These are phyloP conservation scores for Ispidina picta DNA, from an alignment of 2,797 vertebrate genomes.

Conservation along the genomic window DNA sequence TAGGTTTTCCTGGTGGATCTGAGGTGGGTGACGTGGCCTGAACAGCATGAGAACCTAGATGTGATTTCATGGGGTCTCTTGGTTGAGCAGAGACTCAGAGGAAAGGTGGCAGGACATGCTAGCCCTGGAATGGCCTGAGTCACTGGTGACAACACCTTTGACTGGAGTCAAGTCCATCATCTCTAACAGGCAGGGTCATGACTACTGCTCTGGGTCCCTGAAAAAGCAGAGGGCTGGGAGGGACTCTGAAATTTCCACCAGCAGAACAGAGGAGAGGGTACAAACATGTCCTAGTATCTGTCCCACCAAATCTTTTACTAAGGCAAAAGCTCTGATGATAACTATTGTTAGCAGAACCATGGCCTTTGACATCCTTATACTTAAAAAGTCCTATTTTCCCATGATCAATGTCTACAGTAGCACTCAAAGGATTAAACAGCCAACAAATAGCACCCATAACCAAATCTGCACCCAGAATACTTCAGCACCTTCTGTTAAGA, in stretches of 20 bases:
- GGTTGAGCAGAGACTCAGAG: neutral
- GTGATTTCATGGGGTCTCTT: neutral
- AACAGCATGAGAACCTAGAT: neutral
- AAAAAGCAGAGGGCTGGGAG: neutral
- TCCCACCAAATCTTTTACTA: neutral
- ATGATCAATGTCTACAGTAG: neutral
- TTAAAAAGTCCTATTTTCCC: neutral
- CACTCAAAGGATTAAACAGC: constrained; percentile 13
- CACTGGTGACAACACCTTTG: neutral
- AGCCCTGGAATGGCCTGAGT: neutral
- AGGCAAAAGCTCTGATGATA: neutral
- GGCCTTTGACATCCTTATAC: neutral
- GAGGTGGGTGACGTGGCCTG: neutral
- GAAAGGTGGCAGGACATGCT: neutral
- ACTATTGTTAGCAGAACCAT: neutral
- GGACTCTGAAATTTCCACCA: constrained; percentile 23
- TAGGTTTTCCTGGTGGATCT: neutral
- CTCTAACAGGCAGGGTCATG: neutral
- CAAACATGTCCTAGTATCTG: neutral
- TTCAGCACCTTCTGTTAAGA: constrained; percentile 53
- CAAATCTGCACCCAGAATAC: constrained; percentile 42
- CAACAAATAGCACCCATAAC: constrained; percentile 44
- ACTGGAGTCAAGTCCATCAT: neutral
- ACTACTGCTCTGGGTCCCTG: neutral
- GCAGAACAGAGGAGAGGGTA: neutral